Evolutionary conservation across 2,797 vertebrate genomes (phyloP).

Genomic region (Pipistrellus pipistrellus): DNA sequence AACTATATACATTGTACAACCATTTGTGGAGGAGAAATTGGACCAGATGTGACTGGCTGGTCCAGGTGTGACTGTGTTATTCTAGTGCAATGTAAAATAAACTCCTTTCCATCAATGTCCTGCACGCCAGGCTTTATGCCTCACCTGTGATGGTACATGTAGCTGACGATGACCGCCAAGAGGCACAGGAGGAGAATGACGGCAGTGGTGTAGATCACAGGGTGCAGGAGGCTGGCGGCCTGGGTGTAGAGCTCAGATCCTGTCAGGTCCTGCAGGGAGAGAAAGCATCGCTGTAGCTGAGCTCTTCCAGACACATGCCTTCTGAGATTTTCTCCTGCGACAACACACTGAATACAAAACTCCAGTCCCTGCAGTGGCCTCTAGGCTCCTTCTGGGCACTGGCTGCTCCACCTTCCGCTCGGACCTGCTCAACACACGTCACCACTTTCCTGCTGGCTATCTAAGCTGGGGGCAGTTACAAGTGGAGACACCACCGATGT

Average conservation of each 20-base stretch:
- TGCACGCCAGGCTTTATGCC: neutral
- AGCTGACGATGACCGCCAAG: conserved; percentile 93
- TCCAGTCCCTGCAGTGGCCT: neutral
- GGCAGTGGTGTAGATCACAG: conserved; percentile 95
- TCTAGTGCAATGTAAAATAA: neutral
- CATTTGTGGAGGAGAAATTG: neutral
- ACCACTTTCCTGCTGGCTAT: neutral
- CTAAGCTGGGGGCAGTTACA: neutral
- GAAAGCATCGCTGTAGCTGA: neutral
- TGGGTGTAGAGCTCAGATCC: conserved; percentile 91
- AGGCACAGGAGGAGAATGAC: conserved; percentile 94
- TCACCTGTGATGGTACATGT: conserved; percentile 97
- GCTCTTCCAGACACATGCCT: neutral
- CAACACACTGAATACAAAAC: neutral
- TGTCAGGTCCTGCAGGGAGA: conserved; percentile 93
- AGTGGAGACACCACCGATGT: neutral
- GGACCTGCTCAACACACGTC: neutral
- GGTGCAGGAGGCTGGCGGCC: conserved; percentile 93
- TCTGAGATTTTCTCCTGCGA: neutral
- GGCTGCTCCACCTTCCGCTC: neutral
- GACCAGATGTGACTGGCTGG: neutral
- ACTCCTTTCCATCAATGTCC: neutral
- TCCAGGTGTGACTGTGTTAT: too few species aligned
- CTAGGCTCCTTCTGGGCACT: neutral
- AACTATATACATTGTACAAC: neutral